A percentile compares a stretch with the other conserved stretches of the same genome.
phyloP scores from a whole-genome alignment of 1,140 invertebrate genomes.

The Phocides pigmalion region DNA sequence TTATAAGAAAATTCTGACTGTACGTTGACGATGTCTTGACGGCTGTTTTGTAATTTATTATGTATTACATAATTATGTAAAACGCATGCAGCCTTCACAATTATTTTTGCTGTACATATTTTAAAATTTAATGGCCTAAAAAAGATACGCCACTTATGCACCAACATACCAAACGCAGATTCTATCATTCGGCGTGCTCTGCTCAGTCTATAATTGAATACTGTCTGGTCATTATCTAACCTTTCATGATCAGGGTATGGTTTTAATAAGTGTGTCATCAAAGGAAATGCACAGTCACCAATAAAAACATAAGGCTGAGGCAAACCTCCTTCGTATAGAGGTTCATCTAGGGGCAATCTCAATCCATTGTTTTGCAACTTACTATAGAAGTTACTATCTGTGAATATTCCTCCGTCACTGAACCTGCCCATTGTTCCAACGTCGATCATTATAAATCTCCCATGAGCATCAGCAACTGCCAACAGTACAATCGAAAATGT shows the following conservation, averaged over 20 bases:
- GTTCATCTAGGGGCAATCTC: not conserved
- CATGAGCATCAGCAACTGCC: constrained; percentile 77
- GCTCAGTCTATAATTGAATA: constrained; percentile 78
- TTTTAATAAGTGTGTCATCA: constrained; percentile 54
- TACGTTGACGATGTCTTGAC: too few relatives aligned
- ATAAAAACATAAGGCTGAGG: constrained; percentile 66
- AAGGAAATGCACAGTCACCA: constrained; percentile 77
- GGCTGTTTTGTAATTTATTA: too few relatives aligned
- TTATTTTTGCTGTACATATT: too few relatives aligned
- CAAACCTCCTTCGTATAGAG: too few relatives aligned
- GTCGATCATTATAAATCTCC: constrained; percentile 73
- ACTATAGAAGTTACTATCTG: constrained; percentile 19
- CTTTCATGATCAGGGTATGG: constrained; percentile 21
- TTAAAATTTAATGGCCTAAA: too few relatives aligned
- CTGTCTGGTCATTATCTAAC: constrained; percentile 12
- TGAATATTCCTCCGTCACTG: constrained; percentile 62
- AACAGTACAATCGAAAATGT: constrained; percentile 69
- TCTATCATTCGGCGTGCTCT: too few relatives aligned
- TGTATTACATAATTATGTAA: too few relatives aligned
- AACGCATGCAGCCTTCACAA: too few relatives aligned
- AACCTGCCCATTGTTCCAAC: constrained; percentile 72
- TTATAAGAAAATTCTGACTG: too few relatives aligned
- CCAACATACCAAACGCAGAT: too few relatives aligned
- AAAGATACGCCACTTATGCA: too few relatives aligned
- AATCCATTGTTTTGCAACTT: not conserved